Base-by-base conservation (phyloP, 1,140 invertebrate genomes). In the Penaeus vannamei region DNA sequence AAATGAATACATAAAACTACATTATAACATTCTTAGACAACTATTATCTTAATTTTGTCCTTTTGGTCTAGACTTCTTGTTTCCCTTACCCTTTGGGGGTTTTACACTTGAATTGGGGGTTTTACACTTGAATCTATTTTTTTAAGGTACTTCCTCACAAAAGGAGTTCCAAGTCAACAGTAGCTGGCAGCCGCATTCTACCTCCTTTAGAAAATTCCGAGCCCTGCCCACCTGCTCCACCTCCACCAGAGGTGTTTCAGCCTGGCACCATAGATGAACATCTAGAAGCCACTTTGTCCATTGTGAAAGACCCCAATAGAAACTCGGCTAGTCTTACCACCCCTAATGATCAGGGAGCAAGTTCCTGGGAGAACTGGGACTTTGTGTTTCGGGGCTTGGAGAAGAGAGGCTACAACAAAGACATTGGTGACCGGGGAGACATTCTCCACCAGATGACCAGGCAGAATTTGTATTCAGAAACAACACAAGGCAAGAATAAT, bases 351-450 rank as follows among this genome's bases (percentile, higher is more conserved):
- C 81, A 87, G 61, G 90, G 87, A 59, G 77, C 84, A 60, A 91
- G 66, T 69, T 91, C 94, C 0, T 95, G 95, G 87, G 96, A 96
- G 87, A 95, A 94, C 79, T 97, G 96, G 96, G 95, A 96, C 92
- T 97, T 96, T 92, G 96, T 97, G 0, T 97, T 96, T 92, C 94
- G 95, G 90, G 96, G 96, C 92, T 93, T 97, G 7, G 95, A 96
- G 87, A 96, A 94, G 91, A 95, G 95, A 90, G 95, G 96, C 1
- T 96, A 96, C 91, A 95, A 94, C 4, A 96, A 96, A 91, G 95
- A 96, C 92, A 92, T 95, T 12, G 95, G 94, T 5, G 95, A 96
- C 81, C 92, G 94, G 26, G 94, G 95, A 19, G 95, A 95, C 92
- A 92, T 96, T 53, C 93, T 95, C 32, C 91, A 85, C 82, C 87